Conservation (phyloP, 23 tunicate genomes). For the Pegea sp. region DNA sequence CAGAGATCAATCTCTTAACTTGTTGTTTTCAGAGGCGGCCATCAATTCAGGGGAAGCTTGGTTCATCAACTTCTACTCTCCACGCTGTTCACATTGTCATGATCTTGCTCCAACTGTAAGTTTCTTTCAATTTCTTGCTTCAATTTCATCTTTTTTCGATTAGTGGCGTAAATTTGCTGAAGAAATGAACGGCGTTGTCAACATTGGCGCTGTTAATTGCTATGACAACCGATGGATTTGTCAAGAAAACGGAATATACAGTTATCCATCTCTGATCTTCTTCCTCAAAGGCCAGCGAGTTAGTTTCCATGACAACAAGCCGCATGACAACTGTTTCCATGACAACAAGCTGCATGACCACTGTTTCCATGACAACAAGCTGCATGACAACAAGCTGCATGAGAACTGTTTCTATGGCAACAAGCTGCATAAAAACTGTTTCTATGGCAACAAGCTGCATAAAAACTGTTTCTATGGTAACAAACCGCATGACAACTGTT, state of each 20-base stretch:
- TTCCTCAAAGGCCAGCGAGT: conserved; percentile 63
- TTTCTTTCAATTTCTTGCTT: conserved; percentile 1
- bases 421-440: neutral
- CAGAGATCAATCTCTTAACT: neutral
- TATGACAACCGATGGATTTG: conserved; percentile 84
- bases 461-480: too few species aligned
- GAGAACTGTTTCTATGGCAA: conserved; percentile 1
- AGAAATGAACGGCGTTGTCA: conserved; percentile 79
- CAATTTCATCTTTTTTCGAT: too few species aligned
- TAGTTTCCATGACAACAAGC: conserved; percentile 1
- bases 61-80: conserved; percentile 97
- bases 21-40: conserved; percentile 36
- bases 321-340: neutral
- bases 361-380: neutral
- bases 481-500: too few species aligned
- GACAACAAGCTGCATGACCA: conserved; percentile 3
- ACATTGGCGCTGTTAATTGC: conserved; percentile 94
- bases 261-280: conserved; percentile 73
- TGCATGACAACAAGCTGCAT: conserved; percentile 3
- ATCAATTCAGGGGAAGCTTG: conserved; percentile 85
- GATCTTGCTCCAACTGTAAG: conserved; percentile 91
- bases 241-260: conserved; percentile 44
- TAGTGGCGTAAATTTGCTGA: conserved; percentile 95
- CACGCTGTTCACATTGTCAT: conserved; percentile 95
- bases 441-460: too few species aligned